Conservation (phyloP, 2,888 invertebrate genomes). For the Psylliodes chrysocephalus region DNA sequence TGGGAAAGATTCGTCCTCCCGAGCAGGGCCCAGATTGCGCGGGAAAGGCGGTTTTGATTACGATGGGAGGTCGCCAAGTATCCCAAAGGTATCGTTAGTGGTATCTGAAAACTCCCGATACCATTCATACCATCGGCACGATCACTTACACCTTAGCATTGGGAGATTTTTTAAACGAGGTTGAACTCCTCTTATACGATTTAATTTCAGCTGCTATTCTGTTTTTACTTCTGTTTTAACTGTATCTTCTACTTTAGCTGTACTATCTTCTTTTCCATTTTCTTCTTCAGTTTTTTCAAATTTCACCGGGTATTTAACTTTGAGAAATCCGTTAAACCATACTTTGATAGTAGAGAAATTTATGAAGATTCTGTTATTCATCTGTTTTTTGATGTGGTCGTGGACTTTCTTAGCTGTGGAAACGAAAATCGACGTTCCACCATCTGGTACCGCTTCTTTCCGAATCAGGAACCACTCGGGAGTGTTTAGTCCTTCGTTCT, state of each 20-base stretch:
- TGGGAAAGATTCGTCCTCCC: conserved; percentile 17
- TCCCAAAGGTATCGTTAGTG: conserved; percentile 21
- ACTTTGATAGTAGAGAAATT: conserved; percentile 26
- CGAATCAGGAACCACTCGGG: conserved; percentile 21
- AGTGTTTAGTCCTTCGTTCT: conserved; percentile 23
- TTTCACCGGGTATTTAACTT: background rate
- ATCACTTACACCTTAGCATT: conserved; percentile 32
- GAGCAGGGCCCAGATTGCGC: conserved; percentile 26
- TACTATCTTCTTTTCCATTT: too few relatives aligned
- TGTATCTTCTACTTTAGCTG: too few relatives aligned
- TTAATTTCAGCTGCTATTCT: background rate
- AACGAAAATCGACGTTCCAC: background rate
- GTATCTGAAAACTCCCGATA: conserved; percentile 17
- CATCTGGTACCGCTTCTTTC: conserved; percentile 4
- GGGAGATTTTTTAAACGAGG: conserved; percentile 24
- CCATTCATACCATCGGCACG: conserved; percentile 31
- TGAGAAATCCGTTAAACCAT: conserved; percentile 11
- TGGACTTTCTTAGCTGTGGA: conserved; percentile 16
- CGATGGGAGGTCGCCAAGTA: conserved; percentile 18
- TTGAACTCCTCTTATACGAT: conserved; percentile 31
- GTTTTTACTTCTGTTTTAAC: background rate
- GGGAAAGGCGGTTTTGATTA: conserved; percentile 16
- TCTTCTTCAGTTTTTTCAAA: too few relatives aligned
- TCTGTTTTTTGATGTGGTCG: conserved; percentile 15
- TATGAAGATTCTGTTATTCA: conserved; percentile 7